These are phyloP conservation scores for Copidosoma floridanum DNA, from an alignment of 1,140 invertebrate species.

Conservation along the genomic window DNA sequence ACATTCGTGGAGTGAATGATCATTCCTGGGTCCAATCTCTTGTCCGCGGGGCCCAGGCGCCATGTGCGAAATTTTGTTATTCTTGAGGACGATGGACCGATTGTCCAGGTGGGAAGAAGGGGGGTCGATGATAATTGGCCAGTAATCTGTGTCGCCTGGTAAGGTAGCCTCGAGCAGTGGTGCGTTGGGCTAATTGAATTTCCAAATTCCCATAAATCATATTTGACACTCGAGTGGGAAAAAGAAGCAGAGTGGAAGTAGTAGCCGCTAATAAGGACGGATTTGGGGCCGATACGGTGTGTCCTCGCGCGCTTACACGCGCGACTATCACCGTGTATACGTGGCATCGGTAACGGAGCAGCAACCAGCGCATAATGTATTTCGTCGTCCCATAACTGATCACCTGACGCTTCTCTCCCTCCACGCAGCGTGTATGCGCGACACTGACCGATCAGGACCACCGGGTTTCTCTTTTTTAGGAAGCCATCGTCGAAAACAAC, in stretches of 20 bases:
- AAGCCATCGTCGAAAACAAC: too few species aligned
- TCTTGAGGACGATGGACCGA: too few species aligned
- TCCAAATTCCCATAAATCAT: conserved; percentile 30
- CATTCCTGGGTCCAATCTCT: conserved; percentile 1
- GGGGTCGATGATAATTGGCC: conserved; percentile 26
- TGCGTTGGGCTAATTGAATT: conserved; percentile 29
- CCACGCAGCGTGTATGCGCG: not conserved
- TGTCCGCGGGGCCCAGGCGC: too few species aligned
- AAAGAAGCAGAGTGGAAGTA: conserved; percentile 22
- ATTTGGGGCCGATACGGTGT: conserved; percentile 12
- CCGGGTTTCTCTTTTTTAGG: conserved; percentile 24
- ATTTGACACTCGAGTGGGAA: conserved; percentile 24
- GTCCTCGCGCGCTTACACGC: not conserved
- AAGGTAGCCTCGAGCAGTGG: conserved; percentile 9
- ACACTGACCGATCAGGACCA: conserved; percentile 20
- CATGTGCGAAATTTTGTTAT: too few species aligned
- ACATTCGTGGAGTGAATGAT: conserved; percentile 5
- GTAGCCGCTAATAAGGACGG: conserved; percentile 25
- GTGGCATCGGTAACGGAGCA: too few species aligned
- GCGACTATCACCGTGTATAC: not conserved
- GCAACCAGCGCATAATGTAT: conserved; percentile 21
- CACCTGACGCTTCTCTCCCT: conserved; percentile 1
- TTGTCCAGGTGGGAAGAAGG: too few species aligned
- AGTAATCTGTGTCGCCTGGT: conserved; percentile 19
- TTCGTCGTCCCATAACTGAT: conserved; percentile 26